Base-by-base conservation (phyloP, 2,888 invertebrate genomes). In the Eupithecia vulgata region DNA sequence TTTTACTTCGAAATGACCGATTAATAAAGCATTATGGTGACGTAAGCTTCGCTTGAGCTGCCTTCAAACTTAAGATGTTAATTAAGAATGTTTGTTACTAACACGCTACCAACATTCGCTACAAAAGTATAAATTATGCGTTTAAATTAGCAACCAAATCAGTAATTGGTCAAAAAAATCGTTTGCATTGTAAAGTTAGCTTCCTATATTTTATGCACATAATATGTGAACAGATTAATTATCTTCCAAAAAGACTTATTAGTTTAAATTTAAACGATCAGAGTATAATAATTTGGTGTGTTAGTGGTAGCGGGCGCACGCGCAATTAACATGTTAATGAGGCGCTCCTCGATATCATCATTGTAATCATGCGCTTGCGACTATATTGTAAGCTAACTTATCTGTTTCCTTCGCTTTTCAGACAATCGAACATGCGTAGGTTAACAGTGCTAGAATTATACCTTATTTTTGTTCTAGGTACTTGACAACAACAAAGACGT, bases 301-400 rank as follows among this genome's bases (percentile, higher is more conserved):
- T 82, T 79, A 78, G 77, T 68, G 67, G 78, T 81, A 52, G 48
- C 81, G 77, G 81, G 81, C 81, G 81, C 85, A 80, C 81, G 81
- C 84, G 90, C 92, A 92, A 93, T 94, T 93, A 93, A 91, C 91
- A 94, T 94, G 93, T 90, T 92, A 94, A 94, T 94, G 91, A 92
- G 90, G 87, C 86, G 87, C 84, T 89, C 84, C 87, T 82, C 87
- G 94, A 94, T 93, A 93, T 91, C 90, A 93, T 93, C 93, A 85
- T 87, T 82, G 90, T 92, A 91, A 92, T 93, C 91, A 93, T 90
- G 90, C 89, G 87, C 84, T 83, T 85, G 86, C 86, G 87, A 88
- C 90, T 88, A 88, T 92, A 91, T 89, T 89, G 87, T 90, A 90
- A 85, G 81, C 85, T 87, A 88, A 84, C 88, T 89, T 90, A 91